Evolutionary conservation across 92 coral and sea anemone genomes (phyloP), one percentile per base, ranked within the genome.

Genomic region (Paramuricea clavata): DNA sequence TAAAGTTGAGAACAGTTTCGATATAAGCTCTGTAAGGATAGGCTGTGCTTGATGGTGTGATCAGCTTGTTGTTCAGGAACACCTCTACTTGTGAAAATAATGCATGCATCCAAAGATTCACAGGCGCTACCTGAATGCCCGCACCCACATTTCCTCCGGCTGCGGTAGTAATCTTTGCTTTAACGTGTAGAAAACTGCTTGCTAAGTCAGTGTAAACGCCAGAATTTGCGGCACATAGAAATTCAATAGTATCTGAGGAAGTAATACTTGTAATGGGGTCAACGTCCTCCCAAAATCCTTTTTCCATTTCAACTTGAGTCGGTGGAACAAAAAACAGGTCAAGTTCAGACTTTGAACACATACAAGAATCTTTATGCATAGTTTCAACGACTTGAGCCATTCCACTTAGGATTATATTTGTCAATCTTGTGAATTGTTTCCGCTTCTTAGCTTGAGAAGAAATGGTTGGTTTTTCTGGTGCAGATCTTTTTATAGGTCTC

Each of bases 371-470:
- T n/a, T n/a, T n/a, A n/a, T n/a, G n/a, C n/a, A n/a, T n/a, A n/a
- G 23, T 71, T 31, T 71, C 78, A 68, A 68, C 15, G 50, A 44
- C 50, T 44, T 44, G 50, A 44, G 50, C 77, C 50, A 71, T 31
- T 49, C 17, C 43, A 35, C 50, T n/a, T 36, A 35, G 60, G 59
- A 9, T 12, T 21, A 74, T 42, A 42, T 8, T 74, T 36, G 7
- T 39, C 59, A 17, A 52, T 10, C 5, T 52, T 72, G 21, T 89
- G 89, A 75, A 68, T n/a, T n/a, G n/a, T n/a, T 74, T 89, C 85
- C 35, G 86, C 78, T 83, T 92, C 83, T 83, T 92, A 49, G 85
- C 73, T 69, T 50, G 68, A 21, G 86, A 23, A 19, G 86, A 76
- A 85, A 50, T 89, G 92, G 64, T 57, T 3, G 64, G 25, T 85